A percentile compares a stretch with the other conserved stretches of the same genome.
phyloP scores from a whole-genome alignment of 2,113 vertebrate genomes.

The Parus major region DNA sequence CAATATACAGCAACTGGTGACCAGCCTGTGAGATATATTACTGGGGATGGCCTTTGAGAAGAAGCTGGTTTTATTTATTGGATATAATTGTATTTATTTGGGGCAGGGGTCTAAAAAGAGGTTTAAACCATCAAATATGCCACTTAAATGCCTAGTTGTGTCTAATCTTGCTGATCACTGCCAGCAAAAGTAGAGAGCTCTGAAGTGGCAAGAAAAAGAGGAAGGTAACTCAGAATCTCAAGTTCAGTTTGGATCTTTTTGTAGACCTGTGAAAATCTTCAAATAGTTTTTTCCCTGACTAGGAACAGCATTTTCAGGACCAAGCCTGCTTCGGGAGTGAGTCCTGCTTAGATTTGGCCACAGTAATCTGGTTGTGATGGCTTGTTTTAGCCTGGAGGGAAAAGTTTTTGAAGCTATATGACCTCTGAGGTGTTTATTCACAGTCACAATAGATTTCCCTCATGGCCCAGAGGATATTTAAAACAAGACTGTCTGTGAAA shows the following conservation, averaged over 20 bases:
- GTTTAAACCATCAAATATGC: neutral
- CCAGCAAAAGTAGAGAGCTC: neutral
- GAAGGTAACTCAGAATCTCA: neutral
- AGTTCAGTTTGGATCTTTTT: neutral
- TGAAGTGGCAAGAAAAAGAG: neutral
- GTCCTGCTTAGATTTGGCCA: neutral
- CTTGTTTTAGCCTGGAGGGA: neutral
- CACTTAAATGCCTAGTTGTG: neutral
- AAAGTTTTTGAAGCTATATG: neutral
- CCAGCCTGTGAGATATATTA: neutral
- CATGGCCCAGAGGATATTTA: neutral
- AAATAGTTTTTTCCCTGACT: neutral
- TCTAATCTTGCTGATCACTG: neutral
- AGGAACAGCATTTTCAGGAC: neutral
- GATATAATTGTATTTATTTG: neutral
- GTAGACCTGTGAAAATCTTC: neutral
- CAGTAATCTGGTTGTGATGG: neutral
- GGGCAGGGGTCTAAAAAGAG: neutral
- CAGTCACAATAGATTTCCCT: neutral
- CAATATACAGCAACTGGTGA: neutral
- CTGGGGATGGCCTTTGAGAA: neutral
- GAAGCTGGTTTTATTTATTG: neutral
- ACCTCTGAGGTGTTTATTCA: neutral
- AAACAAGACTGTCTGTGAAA: neutral
- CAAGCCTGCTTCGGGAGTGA: neutral